Conservation (phyloP, 2,113 vertebrate species). For the Nycticebus coucang region DNA sequence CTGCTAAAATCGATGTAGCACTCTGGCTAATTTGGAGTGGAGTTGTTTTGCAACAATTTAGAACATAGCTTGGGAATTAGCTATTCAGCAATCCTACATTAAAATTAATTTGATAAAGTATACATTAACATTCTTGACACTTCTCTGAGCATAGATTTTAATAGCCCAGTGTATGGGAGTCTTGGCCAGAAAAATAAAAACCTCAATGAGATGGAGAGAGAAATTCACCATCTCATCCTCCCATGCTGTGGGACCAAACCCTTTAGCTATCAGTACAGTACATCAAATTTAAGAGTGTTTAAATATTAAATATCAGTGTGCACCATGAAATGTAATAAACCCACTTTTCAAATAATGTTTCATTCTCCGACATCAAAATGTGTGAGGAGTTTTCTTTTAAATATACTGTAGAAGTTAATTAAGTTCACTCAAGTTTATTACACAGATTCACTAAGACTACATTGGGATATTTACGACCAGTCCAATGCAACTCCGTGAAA, state of each 20-base stretch:
- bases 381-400: slow-evolving; percentile 82
- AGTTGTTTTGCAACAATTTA: slow-evolving; percentile 80
- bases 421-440: slow-evolving; percentile 86
- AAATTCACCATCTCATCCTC: slow-evolving; percentile 72
- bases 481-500: slow-evolving; percentile 80
- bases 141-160: slow-evolving; percentile 83
- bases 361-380: slow-evolving; percentile 76
- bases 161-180: slow-evolving; percentile 68
- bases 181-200: slow-evolving; percentile 80
- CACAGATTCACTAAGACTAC: slow-evolving; percentile 76
- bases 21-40: slow-evolving; percentile 72
- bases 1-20: slow-evolving; percentile 46
- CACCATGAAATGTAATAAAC: slow-evolving; percentile 80
- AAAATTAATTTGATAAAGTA: slow-evolving; percentile 89
- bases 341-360: slow-evolving; percentile 78
- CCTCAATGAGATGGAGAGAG: slow-evolving; percentile 58
- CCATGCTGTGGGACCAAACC: slow-evolving; percentile 56
- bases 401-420: slow-evolving; percentile 85
- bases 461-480: slow-evolving; percentile 81
- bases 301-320: slow-evolving; percentile 81
- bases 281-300: slow-evolving; percentile 82
- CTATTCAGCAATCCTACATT: slow-evolving; percentile 82
- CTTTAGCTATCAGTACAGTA: slow-evolving; percentile 77
- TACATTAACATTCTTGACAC: slow-evolving; percentile 86
- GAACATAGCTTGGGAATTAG: slow-evolving; percentile 83